These are phyloP conservation scores for Agonopterix arenella DNA, from an alignment of 2,888 invertebrate species.

Conservation along the genomic window DNA sequence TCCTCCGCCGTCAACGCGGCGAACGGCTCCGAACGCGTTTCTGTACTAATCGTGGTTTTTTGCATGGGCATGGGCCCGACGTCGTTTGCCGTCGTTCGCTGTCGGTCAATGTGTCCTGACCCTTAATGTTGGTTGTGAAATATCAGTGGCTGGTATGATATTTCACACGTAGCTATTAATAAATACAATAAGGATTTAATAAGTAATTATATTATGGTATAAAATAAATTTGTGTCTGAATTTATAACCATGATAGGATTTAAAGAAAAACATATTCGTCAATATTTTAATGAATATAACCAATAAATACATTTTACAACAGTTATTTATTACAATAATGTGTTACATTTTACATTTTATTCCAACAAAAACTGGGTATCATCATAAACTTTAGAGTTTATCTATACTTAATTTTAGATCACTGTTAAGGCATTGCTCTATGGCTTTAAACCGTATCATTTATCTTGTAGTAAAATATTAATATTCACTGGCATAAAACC, in stretches of 20 bases:
- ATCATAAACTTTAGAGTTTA: conserved; percentile 11
- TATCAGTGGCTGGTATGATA: conserved; percentile 55
- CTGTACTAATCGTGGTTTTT: no score
- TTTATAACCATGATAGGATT: not conserved
- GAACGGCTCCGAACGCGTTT: no score
- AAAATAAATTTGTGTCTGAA: no score
- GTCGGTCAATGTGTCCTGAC: no score
- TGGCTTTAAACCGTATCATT: conserved; percentile 14
- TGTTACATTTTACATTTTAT: conserved; percentile 40
- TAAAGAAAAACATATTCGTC: conserved; percentile 17
- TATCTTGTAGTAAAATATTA: not conserved
- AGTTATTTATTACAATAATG: conserved; percentile 56
- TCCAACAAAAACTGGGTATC: conserved; percentile 36
- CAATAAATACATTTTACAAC: conserved; percentile 76
- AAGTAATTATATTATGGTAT: no score
- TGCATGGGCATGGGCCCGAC: no score
- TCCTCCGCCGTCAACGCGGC: no score
- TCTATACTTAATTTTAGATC: conserved; percentile 22
- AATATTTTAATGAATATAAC: conserved; percentile 57
- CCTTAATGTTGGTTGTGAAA: conserved; percentile 21
- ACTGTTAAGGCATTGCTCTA: conserved; percentile 44
- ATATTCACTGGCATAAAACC: not conserved
- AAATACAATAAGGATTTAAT: no score
- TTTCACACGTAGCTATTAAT: conserved; percentile 22
- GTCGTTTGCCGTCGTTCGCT: no score